Conservation (phyloP, 1,140 invertebrate species). For the Acromyrmex heyeri region DNA sequence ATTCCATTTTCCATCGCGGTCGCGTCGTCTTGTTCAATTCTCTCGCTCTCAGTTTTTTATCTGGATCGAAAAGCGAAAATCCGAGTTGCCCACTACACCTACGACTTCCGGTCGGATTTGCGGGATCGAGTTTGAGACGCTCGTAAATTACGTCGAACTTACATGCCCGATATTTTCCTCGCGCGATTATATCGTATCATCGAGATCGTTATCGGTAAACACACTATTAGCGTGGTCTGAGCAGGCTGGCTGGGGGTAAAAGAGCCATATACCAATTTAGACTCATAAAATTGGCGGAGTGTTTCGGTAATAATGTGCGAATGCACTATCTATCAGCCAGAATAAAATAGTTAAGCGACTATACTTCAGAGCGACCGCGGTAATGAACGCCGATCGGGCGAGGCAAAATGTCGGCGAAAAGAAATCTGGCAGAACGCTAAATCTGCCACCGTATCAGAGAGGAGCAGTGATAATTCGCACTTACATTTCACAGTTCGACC, state of each 20-base stretch:
- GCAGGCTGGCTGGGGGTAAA: not conserved
- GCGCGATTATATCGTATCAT: conserved; percentile 5
- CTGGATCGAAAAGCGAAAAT: conserved; percentile 16
- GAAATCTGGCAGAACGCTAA: conserved; percentile 60
- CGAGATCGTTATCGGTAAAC: conserved; percentile 73
- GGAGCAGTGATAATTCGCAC: conserved; percentile 15
- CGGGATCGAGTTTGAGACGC: not conserved
- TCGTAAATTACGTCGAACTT: conserved; percentile 60
- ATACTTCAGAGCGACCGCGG: conserved; percentile 51
- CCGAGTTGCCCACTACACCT: conserved; percentile 26
- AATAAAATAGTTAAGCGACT: conserved; percentile 82
- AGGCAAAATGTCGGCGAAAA: conserved; percentile 68
- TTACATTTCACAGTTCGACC: conserved; percentile 16
- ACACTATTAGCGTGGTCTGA: conserved; percentile 67
- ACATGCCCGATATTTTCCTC: conserved; percentile 43
- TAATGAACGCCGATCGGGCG: conserved; percentile 69
- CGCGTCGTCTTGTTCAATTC: not conserved
- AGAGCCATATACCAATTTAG: conserved; percentile 78
- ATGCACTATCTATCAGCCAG: conserved; percentile 81
- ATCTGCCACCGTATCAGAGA: conserved; percentile 29
- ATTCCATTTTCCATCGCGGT: not conserved
- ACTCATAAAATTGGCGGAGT: conserved; percentile 79
- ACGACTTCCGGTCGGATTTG: conserved; percentile 55
- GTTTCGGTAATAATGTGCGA: conserved; percentile 82
- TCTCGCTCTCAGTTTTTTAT: not conserved